Evolutionary conservation across 1,140 invertebrate species (phyloP).

Genomic region (Ceratina calcarata): DNA sequence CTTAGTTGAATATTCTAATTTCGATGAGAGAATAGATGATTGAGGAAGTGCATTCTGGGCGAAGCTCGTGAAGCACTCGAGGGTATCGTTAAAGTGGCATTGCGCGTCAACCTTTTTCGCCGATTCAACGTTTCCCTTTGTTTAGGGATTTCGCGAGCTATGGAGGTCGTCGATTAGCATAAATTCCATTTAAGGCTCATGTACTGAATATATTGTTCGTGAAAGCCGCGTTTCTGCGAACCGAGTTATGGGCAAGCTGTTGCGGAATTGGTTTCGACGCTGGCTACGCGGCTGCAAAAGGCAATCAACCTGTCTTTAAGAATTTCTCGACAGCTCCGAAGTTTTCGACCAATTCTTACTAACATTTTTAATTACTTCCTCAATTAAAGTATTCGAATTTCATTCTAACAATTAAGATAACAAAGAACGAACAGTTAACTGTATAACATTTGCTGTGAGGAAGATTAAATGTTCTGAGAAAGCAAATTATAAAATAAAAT

Average conservation of each 20-base stretch:
- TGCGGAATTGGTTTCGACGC: constrained; percentile 60
- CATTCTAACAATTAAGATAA: too few relatives aligned
- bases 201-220: constrained; percentile 59
- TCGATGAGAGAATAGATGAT: too few relatives aligned
- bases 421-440: too few relatives aligned
- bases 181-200: constrained; percentile 63
- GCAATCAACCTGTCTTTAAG: constrained; percentile 33
- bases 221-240: constrained; percentile 26
- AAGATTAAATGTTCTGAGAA: too few relatives aligned
- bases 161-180: constrained; percentile 59
- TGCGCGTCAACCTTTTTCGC: neutral
- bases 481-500: too few relatives aligned
- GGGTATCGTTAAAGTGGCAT: neutral
- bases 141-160: neutral
- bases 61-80: neutral
- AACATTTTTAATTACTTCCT: neutral
- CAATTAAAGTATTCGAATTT: too few relatives aligned
- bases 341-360: neutral
- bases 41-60: too few relatives aligned
- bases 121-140: constrained; percentile 31
- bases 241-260: constrained; percentile 62
- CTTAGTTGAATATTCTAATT: too few relatives aligned
- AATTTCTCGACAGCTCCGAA: constrained; percentile 45
- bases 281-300: constrained; percentile 32
- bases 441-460: too few relatives aligned